Conservation (phyloP, 1,140 invertebrate species). For the Drosophila nigromelanica region DNA sequence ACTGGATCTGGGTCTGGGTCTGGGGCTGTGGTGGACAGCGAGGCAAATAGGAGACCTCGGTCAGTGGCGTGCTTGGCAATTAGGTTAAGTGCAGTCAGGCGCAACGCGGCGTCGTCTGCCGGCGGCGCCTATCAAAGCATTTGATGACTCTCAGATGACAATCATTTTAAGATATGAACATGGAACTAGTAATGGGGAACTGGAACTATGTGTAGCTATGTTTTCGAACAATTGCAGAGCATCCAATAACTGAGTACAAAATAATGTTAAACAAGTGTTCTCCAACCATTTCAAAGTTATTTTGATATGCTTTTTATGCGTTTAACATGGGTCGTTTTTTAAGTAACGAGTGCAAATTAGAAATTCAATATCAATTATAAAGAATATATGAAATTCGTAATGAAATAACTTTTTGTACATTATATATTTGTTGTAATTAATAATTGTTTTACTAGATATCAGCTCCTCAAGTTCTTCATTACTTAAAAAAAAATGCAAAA, state of each 20-base stretch:
- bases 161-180: constrained; percentile 27
- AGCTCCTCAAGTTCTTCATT: too few relatives aligned
- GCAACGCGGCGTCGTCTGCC: constrained; percentile 2
- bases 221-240: neutral
- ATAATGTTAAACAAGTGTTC: constrained; percentile 47
- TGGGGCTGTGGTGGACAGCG: neutral
- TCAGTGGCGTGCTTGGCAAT: constrained; percentile 49
- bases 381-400: neutral
- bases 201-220: neutral
- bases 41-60: neutral
- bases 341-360: constrained; percentile 1
- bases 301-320: neutral
- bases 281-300: constrained; percentile 12
- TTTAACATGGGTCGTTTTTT: constrained; percentile 2
- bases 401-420: neutral
- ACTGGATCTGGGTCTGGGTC: neutral
- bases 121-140: constrained; percentile 15
- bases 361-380: neutral
- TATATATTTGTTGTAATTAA: too few relatives aligned
- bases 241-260: constrained; percentile 49
- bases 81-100: constrained; percentile 54
- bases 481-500: too few relatives aligned
- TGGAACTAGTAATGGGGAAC: neutral
- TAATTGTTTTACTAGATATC: neutral
- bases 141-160: constrained; percentile 15